Evolutionary conservation across 2,888 invertebrate genomes (phyloP), one percentile per base, ranked within the genome.

Genomic region (Conus canariensis): DNA sequence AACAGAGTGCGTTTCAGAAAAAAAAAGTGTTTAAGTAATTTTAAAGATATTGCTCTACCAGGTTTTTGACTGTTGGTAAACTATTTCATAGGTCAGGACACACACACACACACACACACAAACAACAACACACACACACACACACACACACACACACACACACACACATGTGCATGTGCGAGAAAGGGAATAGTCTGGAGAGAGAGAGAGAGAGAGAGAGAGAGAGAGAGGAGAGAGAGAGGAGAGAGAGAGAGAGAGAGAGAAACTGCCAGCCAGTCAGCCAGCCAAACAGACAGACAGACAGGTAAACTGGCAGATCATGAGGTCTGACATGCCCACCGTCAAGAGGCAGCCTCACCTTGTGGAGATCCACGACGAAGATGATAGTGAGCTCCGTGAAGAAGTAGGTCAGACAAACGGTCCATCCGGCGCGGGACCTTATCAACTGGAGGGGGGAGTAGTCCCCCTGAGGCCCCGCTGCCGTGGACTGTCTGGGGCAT

Each of bases 71-170:
- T 45, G 45, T 45, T 45, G 45, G 3, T 45, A 45, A 45, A 45
- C 45, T 4, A 45, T 45, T 45, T 45, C 45, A 45, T 45, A 45
- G 45, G 45, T 45, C 3, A 45, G 45, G 45, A 45, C 45, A 80
- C 80, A 45, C 82, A 83, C 58, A 58, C 56, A 58, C 82, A 83
- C 82, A 82, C 82, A 82, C 56, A 56, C 82, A 82, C 82, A 56
- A 56, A 82, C 82, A 16, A 14, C n/a, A 77, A 77, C n/a, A 77
- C 25, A 77, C 25, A 77, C 25, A 25, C 77, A 77, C 77, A 77
- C 30, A 30, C 77, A 77, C 77, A 30, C 30, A 77, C 30, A 45
- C 77, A 80, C 77, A 80, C 30, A 14, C 16, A 80, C 30, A 80
- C 77, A 16, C 30, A 80, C 77, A 80, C 77, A 45, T 3, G 12